Conservation (phyloP, 2,113 vertebrate genomes). For the Pelecanoides urinatrix region DNA sequence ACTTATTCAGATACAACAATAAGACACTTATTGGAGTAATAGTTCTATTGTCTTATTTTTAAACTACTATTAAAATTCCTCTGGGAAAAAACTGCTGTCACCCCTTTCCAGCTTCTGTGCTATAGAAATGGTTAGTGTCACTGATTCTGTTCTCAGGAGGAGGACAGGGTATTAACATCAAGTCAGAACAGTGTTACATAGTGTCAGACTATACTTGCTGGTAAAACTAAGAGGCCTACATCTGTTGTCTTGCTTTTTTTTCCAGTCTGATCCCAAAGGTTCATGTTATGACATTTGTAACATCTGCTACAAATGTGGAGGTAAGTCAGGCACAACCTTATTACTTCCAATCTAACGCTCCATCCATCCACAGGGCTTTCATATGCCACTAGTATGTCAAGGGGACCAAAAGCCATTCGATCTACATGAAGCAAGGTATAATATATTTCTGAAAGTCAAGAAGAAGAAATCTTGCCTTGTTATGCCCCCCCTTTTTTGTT, state of each 20-base stretch:
- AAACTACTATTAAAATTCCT: constrained; percentile 33
- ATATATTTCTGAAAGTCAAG: constrained; percentile 29
- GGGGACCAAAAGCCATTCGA: background rate
- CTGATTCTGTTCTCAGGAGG: background rate
- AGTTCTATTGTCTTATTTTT: constrained; percentile 7
- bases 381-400: constrained; percentile 28
- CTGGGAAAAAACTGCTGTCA: background rate
- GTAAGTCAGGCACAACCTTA: constrained; percentile 73
- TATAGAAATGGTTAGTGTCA: constrained; percentile 1
- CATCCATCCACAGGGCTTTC: constrained; percentile 62
- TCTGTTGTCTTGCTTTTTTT: constrained; percentile 62
- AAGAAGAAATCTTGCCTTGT: background rate
- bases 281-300: constrained; percentile 72
- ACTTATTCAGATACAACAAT: background rate
- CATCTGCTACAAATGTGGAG: constrained; percentile 71
- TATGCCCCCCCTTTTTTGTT: background rate
- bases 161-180: constrained; percentile 37
- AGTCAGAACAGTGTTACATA: constrained; percentile 50
- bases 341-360: constrained; percentile 70
- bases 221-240: constrained; percentile 64
- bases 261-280: constrained; percentile 66
- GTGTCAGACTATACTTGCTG: constrained; percentile 50
- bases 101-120: background rate
- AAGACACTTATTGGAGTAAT: background rate
- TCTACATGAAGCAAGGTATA: constrained; percentile 32